Evolutionary conservation across 2,888 invertebrate species (phyloP), one percentile per base, ranked within the genome.

Genomic region (Phrixothrix hirtus): DNA sequence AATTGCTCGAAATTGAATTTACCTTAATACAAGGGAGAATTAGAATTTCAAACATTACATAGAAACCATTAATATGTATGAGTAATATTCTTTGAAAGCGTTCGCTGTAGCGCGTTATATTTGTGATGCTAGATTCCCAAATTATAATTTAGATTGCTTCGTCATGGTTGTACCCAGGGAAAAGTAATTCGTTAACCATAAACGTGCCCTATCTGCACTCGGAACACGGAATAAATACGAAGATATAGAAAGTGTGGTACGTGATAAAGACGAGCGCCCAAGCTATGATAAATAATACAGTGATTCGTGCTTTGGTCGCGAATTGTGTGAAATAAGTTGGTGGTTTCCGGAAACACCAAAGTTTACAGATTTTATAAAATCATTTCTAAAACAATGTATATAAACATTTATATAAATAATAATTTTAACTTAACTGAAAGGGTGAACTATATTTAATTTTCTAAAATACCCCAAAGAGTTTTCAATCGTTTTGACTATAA

Each of bases 281-380:
- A 57, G 64, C 66, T 59, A 64, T 69, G 67, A 71, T 72, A 72
- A 72, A 72, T 71, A 71, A 71, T 69, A 65, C 64, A 68, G 64
- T 54, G 57, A 62, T 67, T 64, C 63, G 65, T 64, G 63, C 58
- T 60, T 51, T 54, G 61, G 57, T 46, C 57, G 50, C 50, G 54
- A 57, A 57, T 57, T 54, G 57, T 54, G 46, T 42, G 47, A 57
- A 57, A 57, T 54, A 42, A 57, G 54, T 44, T 31, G 37, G 34
- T 39, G 29, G 45, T 27, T 45, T 41, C 44, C 42, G 36, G 32
- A 53, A 54, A 44, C 14, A 38, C n/a, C 25, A 11, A 27, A n/a
- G 17, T 4, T 2, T 12, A 3, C 14, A 31, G 7, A 12, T 31
- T 13, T 34, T 13, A 4, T n/a, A 12, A 38, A 13, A 1, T 26